Evolutionary conservation across 1,140 invertebrate genomes (phyloP).

Genomic region (Zaprionus tsacasi): DNA sequence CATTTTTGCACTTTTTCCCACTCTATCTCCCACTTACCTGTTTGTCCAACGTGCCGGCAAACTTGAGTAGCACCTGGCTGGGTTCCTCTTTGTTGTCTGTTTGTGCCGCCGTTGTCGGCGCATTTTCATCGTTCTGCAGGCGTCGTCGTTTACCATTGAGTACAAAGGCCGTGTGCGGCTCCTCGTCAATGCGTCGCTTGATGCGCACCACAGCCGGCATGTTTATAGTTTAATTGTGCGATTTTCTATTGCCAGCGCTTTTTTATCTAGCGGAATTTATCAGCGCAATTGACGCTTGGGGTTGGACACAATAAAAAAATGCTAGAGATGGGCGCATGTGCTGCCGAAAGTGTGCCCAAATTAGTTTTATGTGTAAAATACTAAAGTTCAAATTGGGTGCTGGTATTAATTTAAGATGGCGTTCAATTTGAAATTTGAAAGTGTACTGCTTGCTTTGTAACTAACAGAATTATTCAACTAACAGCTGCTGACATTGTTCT

Average conservation of each 20-base stretch:
- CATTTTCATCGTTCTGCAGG: conserved; percentile 59
- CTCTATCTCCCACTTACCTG: conserved; percentile 57
- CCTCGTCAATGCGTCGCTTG: conserved; percentile 86
- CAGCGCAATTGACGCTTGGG: conserved; percentile 18
- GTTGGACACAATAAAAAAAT: conserved; percentile 8
- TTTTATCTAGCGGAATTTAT: conserved; percentile 26
- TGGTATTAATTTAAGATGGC: background rate
- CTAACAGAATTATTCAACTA: conserved; percentile 1
- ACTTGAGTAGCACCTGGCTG: conserved; percentile 85
- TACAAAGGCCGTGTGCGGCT: conserved; percentile 85
- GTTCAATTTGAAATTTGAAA: background rate
- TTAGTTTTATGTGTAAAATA: background rate
- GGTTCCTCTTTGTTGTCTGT: conserved; percentile 60
- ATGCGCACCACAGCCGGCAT: conserved; percentile 87
- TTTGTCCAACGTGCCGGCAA: conserved; percentile 85
- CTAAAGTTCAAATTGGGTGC: background rate
- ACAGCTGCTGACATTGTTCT: conserved; percentile 6
- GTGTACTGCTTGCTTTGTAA: too few relatives aligned
- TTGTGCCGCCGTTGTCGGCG: conserved; percentile 10
- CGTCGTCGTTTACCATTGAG: conserved; percentile 86
- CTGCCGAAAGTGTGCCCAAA: conserved; percentile 11
- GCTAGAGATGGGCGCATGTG: conserved; percentile 8
- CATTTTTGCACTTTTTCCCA: background rate
- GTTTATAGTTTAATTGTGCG: conserved; percentile 37
- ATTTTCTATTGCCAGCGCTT: conserved; percentile 1